phyloP scores from a whole-genome alignment of 2,797 vertebrate genomes.

The Acipenser transmontanus region DNA sequence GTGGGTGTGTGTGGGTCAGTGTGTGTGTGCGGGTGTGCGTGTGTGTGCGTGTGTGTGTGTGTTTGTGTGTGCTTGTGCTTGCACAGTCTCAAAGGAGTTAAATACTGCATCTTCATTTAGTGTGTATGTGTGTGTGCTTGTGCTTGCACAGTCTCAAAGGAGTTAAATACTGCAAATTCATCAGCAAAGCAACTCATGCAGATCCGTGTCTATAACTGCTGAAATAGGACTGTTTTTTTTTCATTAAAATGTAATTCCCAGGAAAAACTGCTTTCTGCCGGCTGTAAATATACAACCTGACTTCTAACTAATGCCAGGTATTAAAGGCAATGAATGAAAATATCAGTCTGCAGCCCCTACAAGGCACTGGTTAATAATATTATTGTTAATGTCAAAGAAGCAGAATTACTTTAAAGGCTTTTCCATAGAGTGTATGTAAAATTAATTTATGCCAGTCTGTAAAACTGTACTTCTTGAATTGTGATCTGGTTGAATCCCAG shows the following conservation, averaged over 20 bases:
- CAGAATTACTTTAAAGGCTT: slow-evolving; percentile 3
- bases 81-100: too few species aligned
- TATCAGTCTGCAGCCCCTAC: slow-evolving; percentile 16
- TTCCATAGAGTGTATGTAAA: neutral
- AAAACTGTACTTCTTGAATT: too few species aligned
- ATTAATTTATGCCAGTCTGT: too few species aligned
- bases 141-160: slow-evolving; percentile 30
- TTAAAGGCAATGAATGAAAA: slow-evolving; percentile 25
- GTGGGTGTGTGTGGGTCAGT: too few species aligned
- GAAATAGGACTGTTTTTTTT: slow-evolving; percentile 39
- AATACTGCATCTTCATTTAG: too few species aligned
- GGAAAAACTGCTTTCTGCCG: slow-evolving; percentile 42
- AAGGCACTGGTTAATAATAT: slow-evolving; percentile 29
- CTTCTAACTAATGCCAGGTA: slow-evolving; percentile 32
- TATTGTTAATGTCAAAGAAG: neutral
- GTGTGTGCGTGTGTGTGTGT: too few species aligned
- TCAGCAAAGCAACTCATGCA: slow-evolving; percentile 57
- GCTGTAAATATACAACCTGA: slow-evolving; percentile 38
- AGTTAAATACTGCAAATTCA: slow-evolving; percentile 58
- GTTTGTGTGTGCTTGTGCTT: too few species aligned
- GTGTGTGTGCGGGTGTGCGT: too few species aligned
- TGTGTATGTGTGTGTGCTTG: too few species aligned
- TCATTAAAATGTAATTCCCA: slow-evolving; percentile 49
- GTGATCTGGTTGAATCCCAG: too few species aligned
- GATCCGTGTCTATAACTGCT: slow-evolving; percentile 54